These are phyloP conservation scores for Chamaetylas fuelleborni DNA, from an alignment of 2,113 vertebrate species.

Conservation along the genomic window DNA sequence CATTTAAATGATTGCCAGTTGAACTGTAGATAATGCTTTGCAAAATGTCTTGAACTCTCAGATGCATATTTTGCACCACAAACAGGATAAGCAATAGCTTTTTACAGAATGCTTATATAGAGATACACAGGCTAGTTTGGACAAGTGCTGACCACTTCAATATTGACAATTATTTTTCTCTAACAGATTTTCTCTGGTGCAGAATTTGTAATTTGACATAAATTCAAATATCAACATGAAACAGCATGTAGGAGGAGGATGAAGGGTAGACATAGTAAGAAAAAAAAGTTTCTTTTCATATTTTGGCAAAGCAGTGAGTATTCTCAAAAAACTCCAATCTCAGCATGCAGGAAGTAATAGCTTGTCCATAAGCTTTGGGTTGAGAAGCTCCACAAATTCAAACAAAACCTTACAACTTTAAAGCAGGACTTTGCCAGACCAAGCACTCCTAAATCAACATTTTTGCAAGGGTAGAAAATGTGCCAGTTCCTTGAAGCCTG, in stretches of 20 bases:
- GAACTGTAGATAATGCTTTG: background rate
- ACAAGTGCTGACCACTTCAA: background rate
- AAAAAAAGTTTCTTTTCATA: background rate
- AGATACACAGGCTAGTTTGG: background rate
- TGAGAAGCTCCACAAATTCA: background rate
- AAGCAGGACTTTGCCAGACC: background rate
- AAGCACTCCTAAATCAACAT: background rate
- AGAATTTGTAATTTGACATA: background rate
- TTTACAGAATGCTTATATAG: background rate
- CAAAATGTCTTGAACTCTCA: background rate
- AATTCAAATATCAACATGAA: background rate
- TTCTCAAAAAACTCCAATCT: background rate
- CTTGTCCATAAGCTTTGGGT: background rate
- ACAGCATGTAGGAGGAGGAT: background rate
- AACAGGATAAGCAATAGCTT: background rate
- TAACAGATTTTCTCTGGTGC: background rate
- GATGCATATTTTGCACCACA: background rate
- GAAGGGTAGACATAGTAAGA: background rate
- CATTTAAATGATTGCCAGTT: background rate
- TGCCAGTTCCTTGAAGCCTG: accelerated
- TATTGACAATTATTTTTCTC: background rate
- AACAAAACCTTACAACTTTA: background rate
- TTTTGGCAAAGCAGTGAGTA: background rate
- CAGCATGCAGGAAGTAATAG: background rate
- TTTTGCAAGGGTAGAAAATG: background rate